phyloP scores from a whole-genome alignment of 2,888 invertebrate species.

The Desoria tigrina region DNA sequence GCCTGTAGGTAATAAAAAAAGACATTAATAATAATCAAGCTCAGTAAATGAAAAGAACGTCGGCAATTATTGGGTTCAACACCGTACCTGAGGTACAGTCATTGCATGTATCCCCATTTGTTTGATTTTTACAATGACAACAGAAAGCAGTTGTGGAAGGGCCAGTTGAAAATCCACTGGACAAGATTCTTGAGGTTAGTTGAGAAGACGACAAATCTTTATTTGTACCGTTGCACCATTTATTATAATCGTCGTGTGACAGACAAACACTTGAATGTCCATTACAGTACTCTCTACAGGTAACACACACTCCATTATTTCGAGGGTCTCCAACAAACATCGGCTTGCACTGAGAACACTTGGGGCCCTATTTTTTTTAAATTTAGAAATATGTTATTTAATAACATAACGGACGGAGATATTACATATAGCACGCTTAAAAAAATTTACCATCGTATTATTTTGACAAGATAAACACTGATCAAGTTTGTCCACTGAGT shows the following conservation, averaged over 20 bases:
- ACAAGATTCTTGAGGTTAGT: constrained; percentile 26
- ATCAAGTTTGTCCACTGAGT: constrained; percentile 79
- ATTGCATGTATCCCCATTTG: constrained; percentile 79
- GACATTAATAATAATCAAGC: too few species aligned
- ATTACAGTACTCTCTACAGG: constrained; percentile 85
- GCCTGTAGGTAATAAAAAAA: too few species aligned
- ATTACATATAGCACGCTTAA: too few species aligned
- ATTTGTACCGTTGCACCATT: constrained; percentile 37
- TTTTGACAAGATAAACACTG: constrained; percentile 82
- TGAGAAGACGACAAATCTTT: constrained; percentile 12
- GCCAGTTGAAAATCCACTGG: constrained; percentile 56
- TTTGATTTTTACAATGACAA: constrained; percentile 77
- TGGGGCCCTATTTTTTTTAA: constrained; percentile 66
- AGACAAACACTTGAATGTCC: constrained; percentile 83
- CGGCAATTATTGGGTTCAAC: too few species aligned
- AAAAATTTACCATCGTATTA: constrained; percentile 74
- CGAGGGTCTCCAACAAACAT: constrained; percentile 88
- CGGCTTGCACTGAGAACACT: constrained; percentile 86
- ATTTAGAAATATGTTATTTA: constrained; percentile 81
- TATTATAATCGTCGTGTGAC: constrained; percentile 56
- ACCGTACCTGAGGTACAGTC: constrained; percentile 74
- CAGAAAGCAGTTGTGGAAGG: constrained; percentile 75
- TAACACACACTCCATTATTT: constrained; percentile 78
- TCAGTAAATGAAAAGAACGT: too few species aligned
- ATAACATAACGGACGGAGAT: neutral